Evolutionary conservation across 1,140 invertebrate genomes (phyloP).

Genomic region (Drosophila chauvacae): DNA sequence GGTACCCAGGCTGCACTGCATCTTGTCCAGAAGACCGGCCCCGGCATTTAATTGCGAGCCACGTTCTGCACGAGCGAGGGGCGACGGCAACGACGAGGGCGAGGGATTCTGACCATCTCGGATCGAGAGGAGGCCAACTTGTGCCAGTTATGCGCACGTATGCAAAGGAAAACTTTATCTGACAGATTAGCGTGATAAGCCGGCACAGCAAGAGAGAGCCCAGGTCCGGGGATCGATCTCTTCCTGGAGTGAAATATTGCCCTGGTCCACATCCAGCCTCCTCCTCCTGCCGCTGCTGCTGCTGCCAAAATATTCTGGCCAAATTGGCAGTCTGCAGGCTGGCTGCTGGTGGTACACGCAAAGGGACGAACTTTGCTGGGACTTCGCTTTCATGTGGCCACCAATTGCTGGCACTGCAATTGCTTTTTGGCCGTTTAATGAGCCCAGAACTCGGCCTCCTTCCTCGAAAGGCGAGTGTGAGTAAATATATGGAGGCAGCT

Average conservation of each 20-base stretch:
- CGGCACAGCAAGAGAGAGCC: slow-evolving; percentile 12
- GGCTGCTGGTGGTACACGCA: slow-evolving; percentile 50
- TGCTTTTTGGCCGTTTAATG: slow-evolving; percentile 64
- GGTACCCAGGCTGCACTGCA: slow-evolving; percentile 56
- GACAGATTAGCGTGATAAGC: slow-evolving; percentile 79
- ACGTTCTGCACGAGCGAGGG: slow-evolving; percentile 64
- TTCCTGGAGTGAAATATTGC: slow-evolving; percentile 74
- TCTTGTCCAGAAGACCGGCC: slow-evolving; percentile 56
- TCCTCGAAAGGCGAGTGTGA: slow-evolving; percentile 49
- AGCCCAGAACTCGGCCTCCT: slow-evolving; percentile 60
- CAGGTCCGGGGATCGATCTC: slow-evolving; percentile 58
- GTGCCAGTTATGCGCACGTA: slow-evolving; percentile 67
- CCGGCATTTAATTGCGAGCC: slow-evolving; percentile 75
- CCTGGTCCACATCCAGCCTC: background rate
- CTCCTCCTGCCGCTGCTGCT: background rate
- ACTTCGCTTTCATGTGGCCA: slow-evolving; percentile 42
- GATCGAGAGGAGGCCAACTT: slow-evolving; percentile 50
- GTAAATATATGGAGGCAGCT: slow-evolving; percentile 64
- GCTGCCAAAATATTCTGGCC: slow-evolving; percentile 37
- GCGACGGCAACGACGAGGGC: background rate
- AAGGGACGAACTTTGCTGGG: slow-evolving; percentile 50
- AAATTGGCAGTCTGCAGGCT: slow-evolving; percentile 61
- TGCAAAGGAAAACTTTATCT: slow-evolving; percentile 77
- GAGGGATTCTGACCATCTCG: slow-evolving; percentile 29
- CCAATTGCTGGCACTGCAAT: slow-evolving; percentile 60